Base-by-base conservation (phyloP, 2,888 invertebrate genomes). In the Drosophila monieri region DNA sequence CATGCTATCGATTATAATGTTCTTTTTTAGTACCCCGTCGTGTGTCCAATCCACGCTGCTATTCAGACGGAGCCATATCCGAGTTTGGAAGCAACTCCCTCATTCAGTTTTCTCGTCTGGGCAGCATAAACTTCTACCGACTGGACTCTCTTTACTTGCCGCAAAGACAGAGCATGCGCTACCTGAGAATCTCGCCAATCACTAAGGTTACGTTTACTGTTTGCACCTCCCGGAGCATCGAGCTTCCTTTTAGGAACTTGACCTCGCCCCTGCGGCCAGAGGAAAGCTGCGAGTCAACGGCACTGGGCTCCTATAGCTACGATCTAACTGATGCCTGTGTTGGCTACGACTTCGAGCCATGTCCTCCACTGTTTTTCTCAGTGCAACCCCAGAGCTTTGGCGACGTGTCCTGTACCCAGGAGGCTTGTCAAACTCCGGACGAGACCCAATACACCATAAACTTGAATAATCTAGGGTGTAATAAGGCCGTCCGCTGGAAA, bases 101-200 rank as follows among this genome's bases (percentile, higher is more conserved):
- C 68, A 91, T 92, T 14, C 94, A 95, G 83, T 94, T 93, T 76
- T 92, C 95, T 6, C 94, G 94, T 73, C 94, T 95, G 5, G 92
- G 93, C 14, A 94, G 93, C 66, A 92, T 93, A 0, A 94, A 94
- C 86, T 95, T 93, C 89, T 95, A 96, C 86, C 92, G 94, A 30
- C 89, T 96, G 41, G 93, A 94, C 76, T 93, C 96, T 0, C 95
- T 96, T 89, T 96, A 96, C 80, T 95, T 96, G 91, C 94, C 90
- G 62, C 88, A 77, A 0, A 90, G 92, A 35, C 93, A 93, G 47
- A 91, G 91, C 3, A 92, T 93, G 72, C 92, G 94, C 44, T 92
- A 89, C 79, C 84, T 95, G 3, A 93, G 93, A 73, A 92, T 96
- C 53, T 90, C 93, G 49, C 92, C 94, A 35, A 89, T 92, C 2